Evolutionary conservation across 1,140 invertebrate species (phyloP).

Genomic region (Lepidurus apus): DNA sequence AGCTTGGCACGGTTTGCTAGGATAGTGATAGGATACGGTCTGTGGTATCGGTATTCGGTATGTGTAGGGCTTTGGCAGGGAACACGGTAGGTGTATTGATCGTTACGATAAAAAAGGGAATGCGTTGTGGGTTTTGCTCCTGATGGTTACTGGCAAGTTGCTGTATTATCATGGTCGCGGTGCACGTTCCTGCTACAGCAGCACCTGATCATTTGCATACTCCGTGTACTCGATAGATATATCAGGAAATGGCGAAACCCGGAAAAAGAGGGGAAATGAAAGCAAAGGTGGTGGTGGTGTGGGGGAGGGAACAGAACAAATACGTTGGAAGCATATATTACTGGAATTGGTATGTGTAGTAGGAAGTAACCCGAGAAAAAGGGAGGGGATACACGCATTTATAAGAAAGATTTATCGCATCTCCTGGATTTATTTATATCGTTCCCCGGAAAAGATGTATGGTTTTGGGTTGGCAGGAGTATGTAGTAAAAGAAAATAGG

Average conservation of each 20-base stretch:
- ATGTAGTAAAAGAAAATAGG: not conserved
- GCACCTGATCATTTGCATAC: conserved; percentile 19
- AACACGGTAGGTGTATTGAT: not conserved
- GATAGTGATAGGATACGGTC: too few relatives aligned
- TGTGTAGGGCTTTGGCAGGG: too few relatives aligned
- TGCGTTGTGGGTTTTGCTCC: not conserved
- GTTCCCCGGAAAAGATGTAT: not conserved
- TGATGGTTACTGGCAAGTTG: not conserved
- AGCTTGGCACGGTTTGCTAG: not conserved
- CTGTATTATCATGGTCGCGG: not conserved
- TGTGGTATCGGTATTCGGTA: too few relatives aligned
- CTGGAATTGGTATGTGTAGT: conserved; percentile 1
- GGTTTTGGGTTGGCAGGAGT: not conserved
- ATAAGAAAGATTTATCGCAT: not conserved
- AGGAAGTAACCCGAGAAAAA: not conserved
- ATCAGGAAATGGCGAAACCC: not conserved
- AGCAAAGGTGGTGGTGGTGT: not conserved
- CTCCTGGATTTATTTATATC: not conserved
- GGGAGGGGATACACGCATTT: not conserved
- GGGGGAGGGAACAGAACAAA: not conserved
- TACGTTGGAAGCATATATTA: not conserved
- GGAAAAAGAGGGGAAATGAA: not conserved
- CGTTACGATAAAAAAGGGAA: not conserved
- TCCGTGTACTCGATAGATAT: not conserved
- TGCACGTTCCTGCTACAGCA: not conserved